Base-by-base conservation (phyloP, 2,888 invertebrate species). In the Lobophora halterata region DNA sequence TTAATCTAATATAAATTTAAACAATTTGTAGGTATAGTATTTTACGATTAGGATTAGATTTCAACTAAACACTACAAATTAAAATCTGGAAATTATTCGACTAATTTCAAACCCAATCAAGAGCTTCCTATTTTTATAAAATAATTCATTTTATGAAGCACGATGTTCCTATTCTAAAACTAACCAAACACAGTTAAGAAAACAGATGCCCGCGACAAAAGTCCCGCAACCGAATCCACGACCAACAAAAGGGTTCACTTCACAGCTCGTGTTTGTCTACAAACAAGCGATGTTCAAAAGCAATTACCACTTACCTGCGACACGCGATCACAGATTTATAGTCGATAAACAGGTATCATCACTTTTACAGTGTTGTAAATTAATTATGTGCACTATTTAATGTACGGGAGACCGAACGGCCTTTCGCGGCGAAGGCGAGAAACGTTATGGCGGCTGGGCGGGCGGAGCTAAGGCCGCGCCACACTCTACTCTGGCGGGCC, bases 271-370 rank as follows among this genome's bases (percentile, higher is more conserved):
- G 72, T 81, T 80, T 80, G 72, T 56, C 55, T 52, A 57, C 79
- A 82, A 83, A 86, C 77, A 78, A 50, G 71, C 78, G 74, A 72
- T 75, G 64, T 71, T 69, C 72, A 73, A 74, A 70, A 77, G 65
- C 81, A 86, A 86, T 86, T 85, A 86, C 77, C 86, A 86, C 87
- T 86, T 81, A 87, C 87, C 87, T 85, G 85, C 63, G 79, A 86
- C 80, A 77, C 73, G 79, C 75, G 80, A 82, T 75, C 83, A 81
- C 82, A 79, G 81, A 79, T 86, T 83, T 82, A 85, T 79, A 71
- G 86, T 79, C 80, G 78, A 83, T 83, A 81, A 85, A 83, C 81
- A 76, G 65, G 76, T 80, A 82, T 82, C 79, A 86, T 87, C 86
- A 87, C 86, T 82, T 79, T 81, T 79, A 83, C 77, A 81, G 65